Evolutionary conservation across 1,140 invertebrate species (phyloP), one percentile per base, ranked within the genome.

Genomic region (Lordiphosa clarofinis): DNA sequence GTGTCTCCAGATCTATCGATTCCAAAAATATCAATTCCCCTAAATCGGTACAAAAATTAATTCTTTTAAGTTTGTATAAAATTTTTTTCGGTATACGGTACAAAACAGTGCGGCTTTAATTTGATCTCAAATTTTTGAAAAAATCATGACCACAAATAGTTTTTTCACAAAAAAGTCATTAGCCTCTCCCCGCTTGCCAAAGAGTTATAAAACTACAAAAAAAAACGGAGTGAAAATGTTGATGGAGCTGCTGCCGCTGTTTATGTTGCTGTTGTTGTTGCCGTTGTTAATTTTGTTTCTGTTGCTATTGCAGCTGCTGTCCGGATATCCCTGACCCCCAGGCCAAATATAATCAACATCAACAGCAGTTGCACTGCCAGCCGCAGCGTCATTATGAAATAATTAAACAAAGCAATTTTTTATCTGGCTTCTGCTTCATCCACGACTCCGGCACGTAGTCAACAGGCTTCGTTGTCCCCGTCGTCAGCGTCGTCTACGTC

Each of bases 401-500:
- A 82, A 81, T 81, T 81, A 75, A 82, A 81, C 76, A 81, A 81
- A 81, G 76, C 67, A 81, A 75, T 81, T 81, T 81, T 81, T 82
- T 81, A 82, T 82, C 66, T 82, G 48, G 62, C 40, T 38, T 43
- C 43, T 15, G 53, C 19, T 21, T n/a, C 43, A 40, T 42, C 36
- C 7, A 36, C 4, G n/a, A 12, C 5, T 28, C 1, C 28, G 21
- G 24, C 7, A 38, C 13, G 31, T 36, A 46, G 42, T 12, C 36
- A 47, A 53, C 44, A 48, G 53, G 24, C 66, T 52, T 70, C 67
- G 71, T 19, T 19, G 19, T 19, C 19, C 19, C 19, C 19, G 4
- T 19, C 74, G 76, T 75, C 75, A 69, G 31, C n/a, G n/a, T n/a
- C n/a, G n/a, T n/a, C n/a, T n/a, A n/a, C 50, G 53, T 42, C 54